A percentile compares a stretch with the other conserved stretches of the same genome.
These are phyloP conservation scores for Scotopteryx bipunctaria DNA, from an alignment of 2,888 invertebrate species.

Conservation along the genomic window DNA sequence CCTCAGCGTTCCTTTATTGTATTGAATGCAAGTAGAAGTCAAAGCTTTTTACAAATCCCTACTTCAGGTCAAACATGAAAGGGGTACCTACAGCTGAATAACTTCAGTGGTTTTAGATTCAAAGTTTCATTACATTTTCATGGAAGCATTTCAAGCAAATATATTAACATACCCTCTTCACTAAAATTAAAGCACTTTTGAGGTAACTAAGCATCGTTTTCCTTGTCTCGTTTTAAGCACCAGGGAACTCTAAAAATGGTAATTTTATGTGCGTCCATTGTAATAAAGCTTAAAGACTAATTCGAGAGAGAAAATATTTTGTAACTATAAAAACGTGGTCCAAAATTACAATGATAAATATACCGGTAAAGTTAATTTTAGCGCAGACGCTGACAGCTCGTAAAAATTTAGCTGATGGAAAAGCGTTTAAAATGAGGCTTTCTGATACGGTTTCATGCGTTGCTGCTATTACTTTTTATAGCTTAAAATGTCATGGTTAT, in stretches of 20 bases:
- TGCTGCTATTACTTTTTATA: background rate
- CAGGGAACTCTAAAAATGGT: conserved; percentile 44
- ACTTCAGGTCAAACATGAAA: too few relatives aligned
- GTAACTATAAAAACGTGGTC: conserved; percentile 47
- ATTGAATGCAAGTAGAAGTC: too few relatives aligned
- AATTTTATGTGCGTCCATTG: conserved; percentile 55
- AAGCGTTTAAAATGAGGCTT: conserved; percentile 15
- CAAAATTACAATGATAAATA: conserved; percentile 45
- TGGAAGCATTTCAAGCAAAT: background rate
- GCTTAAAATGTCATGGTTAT: background rate
- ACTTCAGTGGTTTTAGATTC: background rate
- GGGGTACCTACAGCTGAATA: too few relatives aligned
- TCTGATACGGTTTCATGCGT: conserved; percentile 8
- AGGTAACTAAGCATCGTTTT: conserved; percentile 8
- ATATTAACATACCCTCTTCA: background rate
- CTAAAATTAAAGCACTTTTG: conserved; percentile 3
- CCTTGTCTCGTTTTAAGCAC: conserved; percentile 18
- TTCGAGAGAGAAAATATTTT: conserved; percentile 50
- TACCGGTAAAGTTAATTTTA: conserved; percentile 36
- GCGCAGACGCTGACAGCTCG: conserved; percentile 25
- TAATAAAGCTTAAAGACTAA: conserved; percentile 55
- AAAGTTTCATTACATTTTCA: too few relatives aligned
- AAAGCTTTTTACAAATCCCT: too few relatives aligned
- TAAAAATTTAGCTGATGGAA: conserved; percentile 23
- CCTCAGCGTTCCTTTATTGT: too few relatives aligned